A percentile compares a stretch with the other conserved stretches of the same genome.
Conservation (phyloP, 2,797 vertebrate genomes). For the Linurgus olivaceus region DNA sequence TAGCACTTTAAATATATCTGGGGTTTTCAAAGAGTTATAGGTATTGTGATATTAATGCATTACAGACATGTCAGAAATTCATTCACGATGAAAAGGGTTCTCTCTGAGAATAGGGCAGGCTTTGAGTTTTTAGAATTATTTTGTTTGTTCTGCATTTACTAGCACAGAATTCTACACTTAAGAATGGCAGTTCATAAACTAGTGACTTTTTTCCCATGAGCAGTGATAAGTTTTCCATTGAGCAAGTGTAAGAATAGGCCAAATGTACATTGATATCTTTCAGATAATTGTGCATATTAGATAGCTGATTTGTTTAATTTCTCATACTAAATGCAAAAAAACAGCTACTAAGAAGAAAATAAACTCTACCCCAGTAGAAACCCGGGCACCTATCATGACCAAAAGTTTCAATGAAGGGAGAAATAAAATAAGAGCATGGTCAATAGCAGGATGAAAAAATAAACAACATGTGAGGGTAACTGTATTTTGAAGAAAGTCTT, state of each 20-base stretch:
- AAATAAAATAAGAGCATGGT: accelerated
- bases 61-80: neutral
- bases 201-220: neutral
- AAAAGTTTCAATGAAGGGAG: neutral
- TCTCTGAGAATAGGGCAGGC: neutral
- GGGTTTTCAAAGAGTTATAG: neutral
- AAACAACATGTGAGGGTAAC: neutral
- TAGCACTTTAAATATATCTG: neutral
- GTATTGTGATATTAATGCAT: neutral
- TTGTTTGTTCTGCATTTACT: neutral
- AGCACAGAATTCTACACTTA: neutral
- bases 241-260: neutral
- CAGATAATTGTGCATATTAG: neutral
- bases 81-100: neutral
- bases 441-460: neutral
- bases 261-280: neutral
- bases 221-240: neutral
- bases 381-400: neutral
- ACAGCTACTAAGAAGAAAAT: neutral
- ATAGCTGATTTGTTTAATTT: neutral
- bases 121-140: neutral
- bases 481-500: neutral
- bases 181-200: neutral
- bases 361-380: neutral
- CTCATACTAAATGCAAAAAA: neutral